A percentile compares a stretch with the other conserved stretches of the same genome.
Conservation (phyloP, 23 tunicate species). For the Styela plicata region DNA sequence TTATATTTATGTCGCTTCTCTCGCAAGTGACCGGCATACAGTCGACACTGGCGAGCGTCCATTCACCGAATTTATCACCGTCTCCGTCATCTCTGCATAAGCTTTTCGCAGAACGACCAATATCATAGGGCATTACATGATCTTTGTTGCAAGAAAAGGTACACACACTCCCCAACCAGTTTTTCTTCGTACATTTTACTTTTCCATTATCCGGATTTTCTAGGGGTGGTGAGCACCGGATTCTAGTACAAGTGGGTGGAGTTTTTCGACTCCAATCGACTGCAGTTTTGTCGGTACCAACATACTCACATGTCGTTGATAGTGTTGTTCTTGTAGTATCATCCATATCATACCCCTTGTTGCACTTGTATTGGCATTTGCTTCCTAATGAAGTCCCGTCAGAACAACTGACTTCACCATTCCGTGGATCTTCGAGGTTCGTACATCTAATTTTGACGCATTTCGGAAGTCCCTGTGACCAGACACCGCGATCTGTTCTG, state of each 20-base stretch:
- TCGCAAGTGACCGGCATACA: conserved; percentile 27
- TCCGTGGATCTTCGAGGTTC: conserved; percentile 31
- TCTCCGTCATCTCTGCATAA: conserved; percentile 6
- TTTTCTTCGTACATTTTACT: conserved; percentile 11
- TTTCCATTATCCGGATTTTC: conserved; percentile 13
- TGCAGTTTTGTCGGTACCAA: not conserved
- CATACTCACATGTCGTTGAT: not conserved
- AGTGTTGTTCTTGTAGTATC: not conserved
- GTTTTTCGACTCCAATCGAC: not conserved
- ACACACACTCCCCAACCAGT: conserved; percentile 6
- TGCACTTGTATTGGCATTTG: conserved; percentile 20
- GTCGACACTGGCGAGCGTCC: not conserved
- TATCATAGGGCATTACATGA: not conserved
- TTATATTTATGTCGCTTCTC: conserved; percentile 25
- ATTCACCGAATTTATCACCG: conserved; percentile 14
- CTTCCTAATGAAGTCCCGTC: conserved; percentile 29
- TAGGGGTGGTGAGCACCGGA: conserved; percentile 19
- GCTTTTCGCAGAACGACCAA: not conserved
- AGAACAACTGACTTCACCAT: conserved; percentile 36
- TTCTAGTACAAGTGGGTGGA: conserved; percentile 40
- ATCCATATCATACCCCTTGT: not conserved
- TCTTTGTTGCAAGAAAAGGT: not conserved
- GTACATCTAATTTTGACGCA: conserved; percentile 41
- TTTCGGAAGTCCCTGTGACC: conserved; percentile 35
- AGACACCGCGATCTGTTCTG: conserved; percentile 4